Base-by-base conservation (phyloP, 2,797 vertebrate species). In the Poeciliopsis paucimaculata region DNA sequence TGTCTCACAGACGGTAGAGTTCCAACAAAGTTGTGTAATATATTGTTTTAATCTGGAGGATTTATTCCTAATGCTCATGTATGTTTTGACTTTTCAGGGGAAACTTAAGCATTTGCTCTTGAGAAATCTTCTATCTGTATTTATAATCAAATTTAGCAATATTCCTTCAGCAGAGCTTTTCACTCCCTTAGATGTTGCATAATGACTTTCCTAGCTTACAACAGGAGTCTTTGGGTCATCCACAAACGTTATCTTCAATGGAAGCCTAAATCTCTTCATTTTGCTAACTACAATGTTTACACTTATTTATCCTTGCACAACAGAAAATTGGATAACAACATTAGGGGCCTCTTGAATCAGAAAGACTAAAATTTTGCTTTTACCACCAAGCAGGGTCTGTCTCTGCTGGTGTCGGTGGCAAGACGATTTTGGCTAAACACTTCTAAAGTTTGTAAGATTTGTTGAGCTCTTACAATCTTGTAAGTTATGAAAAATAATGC, bases 1-100 rank as follows among this genome's bases (percentile, higher is more conserved):
- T 8, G 26, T 45, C 23, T 71, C 23, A n/a, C 12, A 15, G 39
- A 23, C 39, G 0, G 66, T 45, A n/a, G 66, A 70, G 39, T 15
- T 70, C 23, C 43, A 28, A 45, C 5, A 71, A 70, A 13, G 23
- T 36, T 39, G n/a, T 5, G 28, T 66, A 11, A 20, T 26, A 43
- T 70, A 9, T 45, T 71, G 51, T 53, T n/a, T n/a, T n/a, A 45
- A 71, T 45, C n/a, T 75, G 74, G 49, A 28, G 26, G 43, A 45
- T 45, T 18, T 31, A 45, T 72, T 77, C 36, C 15, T 15, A 15
- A 55, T 7, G 12, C 28, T 41, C 51, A 51, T 43, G 31, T 31
- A 34, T 8, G 9, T 18, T 66, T 47, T 45, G 18, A 28, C 36
- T 43, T 46, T 39, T 78, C 23, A 12, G 5, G 1, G 11, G 3